Evolutionary conservation across 1,140 invertebrate species (phyloP), one percentile per base, ranked within the genome.

Genomic region (Elymnias hypermnestra): DNA sequence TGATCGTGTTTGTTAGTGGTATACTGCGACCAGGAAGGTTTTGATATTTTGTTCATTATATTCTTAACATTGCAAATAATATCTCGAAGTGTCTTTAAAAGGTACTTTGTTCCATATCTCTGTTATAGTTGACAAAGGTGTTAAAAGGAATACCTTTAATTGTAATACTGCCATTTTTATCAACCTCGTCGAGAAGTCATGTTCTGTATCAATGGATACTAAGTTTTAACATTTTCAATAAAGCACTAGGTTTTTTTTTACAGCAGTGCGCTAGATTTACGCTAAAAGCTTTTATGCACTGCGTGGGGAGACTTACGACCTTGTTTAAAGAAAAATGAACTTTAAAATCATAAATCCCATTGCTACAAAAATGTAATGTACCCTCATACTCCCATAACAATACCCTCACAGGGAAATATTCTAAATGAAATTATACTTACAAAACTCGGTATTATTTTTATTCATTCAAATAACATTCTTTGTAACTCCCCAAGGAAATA

Each of bases 131-230:
- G 29, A 15, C 3, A 10, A 31, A 31, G 29, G 3, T 31, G 3
- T 26, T 26, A 26, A n/a, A 1, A 26, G n/a, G 10, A 26, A 26
- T 26, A 9, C 9, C 29, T 14, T 15, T 15, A 21, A 31, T 33
- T 14, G 7, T 39, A 19, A 33, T 28, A 40, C 29, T 39, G 21
- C 31, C 36, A 57, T 8, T 33, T 39, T 21, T 29, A 31, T 21
- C 39, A 15, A 19, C 21, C 40, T 2, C 14, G 26, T 51, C 45
- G 51, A 64, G 54, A 67, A 59, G 55, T 41, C 45, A 79, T 83
- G 72, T 82, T 78, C 55, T 69, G 77, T 73, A 58, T 83, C 53
- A 76, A 81, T 79, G 77, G 75, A 76, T 58, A 15, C 51, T 72
- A 63, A 62, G 48, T 19, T 59, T 59, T 72, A 63, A 67, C 53